Percentiles rank a stretch among this genome's conserved stretches.
Evolutionary conservation across 2,888 invertebrate species (phyloP).

Genomic region (Drosophila fulvimacula): DNA sequence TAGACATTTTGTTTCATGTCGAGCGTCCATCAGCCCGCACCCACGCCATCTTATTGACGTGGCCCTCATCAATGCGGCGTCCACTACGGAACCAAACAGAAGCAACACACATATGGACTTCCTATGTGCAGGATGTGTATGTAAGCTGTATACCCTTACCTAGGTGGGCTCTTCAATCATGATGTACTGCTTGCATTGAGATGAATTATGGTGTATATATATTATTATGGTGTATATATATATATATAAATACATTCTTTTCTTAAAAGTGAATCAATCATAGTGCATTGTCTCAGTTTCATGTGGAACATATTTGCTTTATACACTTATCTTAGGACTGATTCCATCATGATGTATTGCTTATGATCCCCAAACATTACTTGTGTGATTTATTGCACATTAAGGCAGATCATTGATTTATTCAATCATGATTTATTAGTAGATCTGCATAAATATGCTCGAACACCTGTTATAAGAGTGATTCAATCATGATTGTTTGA

Average conservation of each 20-base stretch:
- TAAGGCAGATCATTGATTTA: too few relatives aligned
- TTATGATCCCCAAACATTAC: too few relatives aligned
- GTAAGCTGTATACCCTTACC: conserved; percentile 29
- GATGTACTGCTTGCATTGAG: not conserved
- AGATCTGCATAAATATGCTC: too few relatives aligned
- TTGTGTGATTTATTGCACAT: too few relatives aligned
- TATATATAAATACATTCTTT: not conserved
- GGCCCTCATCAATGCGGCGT: conserved; percentile 57
- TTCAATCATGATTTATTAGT: too few relatives aligned
- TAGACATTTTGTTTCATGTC: conserved; percentile 76
- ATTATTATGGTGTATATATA: too few relatives aligned
- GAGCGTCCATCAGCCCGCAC: conserved; percentile 27
- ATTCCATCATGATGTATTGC: not conserved
- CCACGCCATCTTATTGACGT: conserved; percentile 38
- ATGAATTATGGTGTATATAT: not conserved
- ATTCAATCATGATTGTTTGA: not conserved
- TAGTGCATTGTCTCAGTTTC: not conserved
- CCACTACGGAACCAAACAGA: conserved; percentile 30
- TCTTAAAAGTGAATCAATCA: not conserved
- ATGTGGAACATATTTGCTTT: not conserved
- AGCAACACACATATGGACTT: conserved; percentile 53
- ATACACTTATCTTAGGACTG: too few relatives aligned
- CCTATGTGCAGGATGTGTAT: conserved; percentile 14
- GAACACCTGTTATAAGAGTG: too few relatives aligned
- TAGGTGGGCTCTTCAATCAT: not conserved